A percentile compares a stretch with the other conserved stretches of the same genome.
These are phyloP conservation scores for Halictus quadricinctus DNA, from an alignment of 2,888 invertebrate species.

Conservation along the genomic window DNA sequence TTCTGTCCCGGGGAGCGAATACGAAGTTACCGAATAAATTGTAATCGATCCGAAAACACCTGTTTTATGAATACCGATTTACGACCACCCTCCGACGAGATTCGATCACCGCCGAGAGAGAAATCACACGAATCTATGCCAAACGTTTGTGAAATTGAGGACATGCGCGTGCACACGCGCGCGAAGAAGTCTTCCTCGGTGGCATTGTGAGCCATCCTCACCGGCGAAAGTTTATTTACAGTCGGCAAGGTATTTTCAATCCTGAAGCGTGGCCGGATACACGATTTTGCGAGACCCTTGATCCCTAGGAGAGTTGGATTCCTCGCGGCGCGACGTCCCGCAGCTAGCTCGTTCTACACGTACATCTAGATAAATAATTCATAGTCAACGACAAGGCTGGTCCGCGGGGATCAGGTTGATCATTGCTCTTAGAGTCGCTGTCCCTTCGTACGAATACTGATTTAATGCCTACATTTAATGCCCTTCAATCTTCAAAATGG, in stretches of 20 bases:
- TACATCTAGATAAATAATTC: conserved; percentile 58
- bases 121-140: conserved; percentile 80
- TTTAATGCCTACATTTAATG: too few relatives aligned
- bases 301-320: conserved; percentile 47
- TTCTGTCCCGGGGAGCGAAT: neutral
- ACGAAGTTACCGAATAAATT: neutral
- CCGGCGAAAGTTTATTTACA: conserved; percentile 74
- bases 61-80: neutral
- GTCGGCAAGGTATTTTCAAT: conserved; percentile 70
- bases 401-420: neutral
- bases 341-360: conserved; percentile 27
- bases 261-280: conserved; percentile 59
- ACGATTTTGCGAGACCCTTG: conserved; percentile 67
- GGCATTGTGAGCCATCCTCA: conserved; percentile 62
- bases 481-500: too few relatives aligned
- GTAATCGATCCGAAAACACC: neutral
- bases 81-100: conserved; percentile 42
- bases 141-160: conserved; percentile 81
- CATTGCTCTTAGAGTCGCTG: neutral
- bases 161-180: conserved; percentile 62
- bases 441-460: neutral
- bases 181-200: conserved; percentile 44
- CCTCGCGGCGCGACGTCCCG: conserved; percentile 11
- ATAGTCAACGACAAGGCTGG: conserved; percentile 31
- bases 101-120: conserved; percentile 67